Base-by-base conservation (phyloP, 2,797 vertebrate species). In the Rallus crepitans region DNA sequence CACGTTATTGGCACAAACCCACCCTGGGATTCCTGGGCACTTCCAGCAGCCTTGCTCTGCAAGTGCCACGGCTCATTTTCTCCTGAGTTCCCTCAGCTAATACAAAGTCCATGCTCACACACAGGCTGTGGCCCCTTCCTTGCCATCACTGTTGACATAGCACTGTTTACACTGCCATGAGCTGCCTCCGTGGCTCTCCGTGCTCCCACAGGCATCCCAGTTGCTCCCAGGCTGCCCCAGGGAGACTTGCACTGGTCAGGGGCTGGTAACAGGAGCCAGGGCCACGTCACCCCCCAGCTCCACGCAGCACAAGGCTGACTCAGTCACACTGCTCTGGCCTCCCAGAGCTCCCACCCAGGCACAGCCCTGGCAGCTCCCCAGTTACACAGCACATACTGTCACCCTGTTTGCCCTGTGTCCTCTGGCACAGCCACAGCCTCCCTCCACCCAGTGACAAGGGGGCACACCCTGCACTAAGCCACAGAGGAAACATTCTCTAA, bases 1-100 rank as follows among this genome's bases (percentile, higher is more conserved):
- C 53, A 35, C 1, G 1, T 24, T 66, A 35, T 15, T 68, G 17
- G 50, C 9, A 39, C 42, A 50, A 84, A 39, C 40, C 7, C n/a
- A 25, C 40, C 21, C 11, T 10, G 24, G 11, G 13, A 56, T 35
- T 20, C 53, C 61, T 23, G 17, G 0, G 0, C 40, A 27, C 48
- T 69, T 73, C 5, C 40, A 33, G 27, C 42, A 82, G 55, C 55
- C 19, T 55, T 56, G 52, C 56, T 56, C 35, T 68, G 30, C 4
- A 42, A 75, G 10, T 18, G 25, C 45, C 68, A 77, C 75, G 23
- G 65, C 7, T 90, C 5, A 2, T 55, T 53, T 53, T 30, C 33
- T 18, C 10, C 40, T 37, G 3, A 39, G 33, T 50, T 76, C 25
- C 47, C 21, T 31, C 16, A 35, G 10, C 27, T 75, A 21, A 16